phyloP scores from a whole-genome alignment of 2,797 vertebrate species.

The Denticeps clupeoides region DNA sequence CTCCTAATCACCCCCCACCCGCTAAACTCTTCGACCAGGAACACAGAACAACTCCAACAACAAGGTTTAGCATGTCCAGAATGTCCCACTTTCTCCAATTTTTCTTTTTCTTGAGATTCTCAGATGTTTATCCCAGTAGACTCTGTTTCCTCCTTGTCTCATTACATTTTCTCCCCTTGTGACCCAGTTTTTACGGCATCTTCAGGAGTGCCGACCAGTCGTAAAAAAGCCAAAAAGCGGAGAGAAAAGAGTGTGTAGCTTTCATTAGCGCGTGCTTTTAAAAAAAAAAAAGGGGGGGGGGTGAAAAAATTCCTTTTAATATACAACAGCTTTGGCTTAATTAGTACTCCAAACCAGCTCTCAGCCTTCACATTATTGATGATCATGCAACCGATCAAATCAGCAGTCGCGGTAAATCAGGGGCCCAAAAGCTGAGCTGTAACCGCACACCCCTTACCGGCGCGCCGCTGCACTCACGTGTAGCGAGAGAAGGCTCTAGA shows the following conservation, averaged over 20 bases:
- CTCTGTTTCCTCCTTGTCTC: constrained; percentile 24
- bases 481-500: constrained; percentile 54
- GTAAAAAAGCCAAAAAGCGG: neutral
- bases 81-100: neutral
- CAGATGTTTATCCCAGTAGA: constrained; percentile 26
- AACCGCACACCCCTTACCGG: constrained; percentile 61
- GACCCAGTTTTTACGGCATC: constrained; percentile 21
- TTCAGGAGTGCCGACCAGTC: constrained; percentile 2
- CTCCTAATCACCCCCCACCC: constrained; percentile 4
- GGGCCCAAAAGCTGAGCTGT: constrained; percentile 56
- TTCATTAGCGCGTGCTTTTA: neutral
- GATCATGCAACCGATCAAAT: constrained; percentile 68
- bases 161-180: constrained; percentile 14
- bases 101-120: neutral
- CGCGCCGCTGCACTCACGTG: constrained; percentile 45
- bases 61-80: neutral
- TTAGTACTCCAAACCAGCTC: constrained; percentile 57
- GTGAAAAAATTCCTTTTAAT: constrained; percentile 50
- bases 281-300: constrained; percentile 14
- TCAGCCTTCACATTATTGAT: constrained; percentile 41
- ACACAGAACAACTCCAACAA: constrained; percentile 10
- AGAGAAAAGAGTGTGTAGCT: constrained; percentile 9
- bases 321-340: constrained; percentile 59
- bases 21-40: constrained; percentile 2
- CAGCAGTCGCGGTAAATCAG: constrained; percentile 56